Evolutionary conservation across 2,888 invertebrate genomes (phyloP).

Genomic region (Apamea anceps): DNA sequence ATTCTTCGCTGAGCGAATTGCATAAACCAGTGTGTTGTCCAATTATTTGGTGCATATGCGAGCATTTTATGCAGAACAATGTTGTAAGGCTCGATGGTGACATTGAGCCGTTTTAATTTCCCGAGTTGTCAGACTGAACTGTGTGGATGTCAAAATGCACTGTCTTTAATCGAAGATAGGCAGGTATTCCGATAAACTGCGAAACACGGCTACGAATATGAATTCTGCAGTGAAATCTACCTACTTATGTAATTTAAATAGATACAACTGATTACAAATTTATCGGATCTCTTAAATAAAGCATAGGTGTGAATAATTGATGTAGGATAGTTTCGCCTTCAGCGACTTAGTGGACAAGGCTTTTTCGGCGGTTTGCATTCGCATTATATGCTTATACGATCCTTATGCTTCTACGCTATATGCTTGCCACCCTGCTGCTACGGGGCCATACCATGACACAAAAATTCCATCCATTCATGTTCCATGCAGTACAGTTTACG

Average conservation of each 20-base stretch:
- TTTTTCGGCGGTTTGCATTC: constrained; percentile 43
- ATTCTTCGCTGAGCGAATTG: not conserved
- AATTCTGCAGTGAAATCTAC: not conserved
- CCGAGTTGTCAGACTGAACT: not conserved
- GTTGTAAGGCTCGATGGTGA: not conserved
- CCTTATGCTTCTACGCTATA: constrained; percentile 34
- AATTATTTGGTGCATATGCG: not conserved
- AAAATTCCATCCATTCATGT: constrained; percentile 1
- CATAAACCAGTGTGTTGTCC: not conserved
- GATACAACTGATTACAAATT: not conserved
- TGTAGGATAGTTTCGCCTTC: constrained; percentile 11
- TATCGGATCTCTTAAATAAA: not conserved
- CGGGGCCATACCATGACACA: constrained; percentile 32
- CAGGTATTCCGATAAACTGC: not conserved
- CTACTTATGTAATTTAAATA: not conserved
- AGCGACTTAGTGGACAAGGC: not conserved
- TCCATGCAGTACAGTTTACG: constrained; percentile 29
- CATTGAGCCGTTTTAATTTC: not conserved
- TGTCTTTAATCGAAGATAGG: not conserved
- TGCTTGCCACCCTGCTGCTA: constrained; percentile 28
- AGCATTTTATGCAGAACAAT: not conserved
- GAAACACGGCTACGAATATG: not conserved
- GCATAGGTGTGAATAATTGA: not conserved
- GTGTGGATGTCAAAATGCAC: constrained; percentile 3
- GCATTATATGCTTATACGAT: constrained; percentile 9